Conservation (phyloP, 2,797 vertebrate genomes). For the Carcharodon carcharias region DNA sequence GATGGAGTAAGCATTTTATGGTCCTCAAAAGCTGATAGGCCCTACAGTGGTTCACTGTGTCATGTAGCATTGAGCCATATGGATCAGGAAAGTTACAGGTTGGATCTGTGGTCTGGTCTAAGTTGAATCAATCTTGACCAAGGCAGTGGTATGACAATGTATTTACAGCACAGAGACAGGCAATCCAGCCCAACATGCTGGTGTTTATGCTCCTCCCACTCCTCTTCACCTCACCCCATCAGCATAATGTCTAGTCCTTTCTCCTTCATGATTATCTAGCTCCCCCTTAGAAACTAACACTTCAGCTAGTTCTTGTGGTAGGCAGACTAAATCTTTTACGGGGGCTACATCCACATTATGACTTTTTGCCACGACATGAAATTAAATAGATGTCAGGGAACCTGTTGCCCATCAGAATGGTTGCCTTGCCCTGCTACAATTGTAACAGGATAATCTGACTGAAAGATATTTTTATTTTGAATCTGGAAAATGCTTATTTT, state of each 20-base stretch:
- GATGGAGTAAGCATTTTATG: neutral
- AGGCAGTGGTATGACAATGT: neutral
- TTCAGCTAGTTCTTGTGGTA: neutral
- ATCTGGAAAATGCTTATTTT: neutral
- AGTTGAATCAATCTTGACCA: neutral
- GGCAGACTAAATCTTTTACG: neutral
- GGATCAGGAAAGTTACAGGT: neutral
- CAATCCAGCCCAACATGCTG: neutral
- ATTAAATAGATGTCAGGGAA: neutral
- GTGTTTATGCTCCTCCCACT: neutral
- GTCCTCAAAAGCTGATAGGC: neutral
- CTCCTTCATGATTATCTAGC: neutral
- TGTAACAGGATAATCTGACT: neutral
- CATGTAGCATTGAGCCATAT: neutral
- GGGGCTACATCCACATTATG: neutral
- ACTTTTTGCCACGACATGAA: neutral
- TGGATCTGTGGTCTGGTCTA: neutral
- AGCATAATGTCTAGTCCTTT: too few relatives aligned
- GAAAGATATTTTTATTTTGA: neutral
- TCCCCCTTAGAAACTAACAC: neutral
- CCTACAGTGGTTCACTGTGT: neutral
- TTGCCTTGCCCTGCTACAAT: neutral
- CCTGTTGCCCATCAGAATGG: neutral
- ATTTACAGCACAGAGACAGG: neutral
- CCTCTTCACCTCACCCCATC: neutral